Conservation (phyloP, 1,140 invertebrate genomes). For the Bombus pascuorum region DNA sequence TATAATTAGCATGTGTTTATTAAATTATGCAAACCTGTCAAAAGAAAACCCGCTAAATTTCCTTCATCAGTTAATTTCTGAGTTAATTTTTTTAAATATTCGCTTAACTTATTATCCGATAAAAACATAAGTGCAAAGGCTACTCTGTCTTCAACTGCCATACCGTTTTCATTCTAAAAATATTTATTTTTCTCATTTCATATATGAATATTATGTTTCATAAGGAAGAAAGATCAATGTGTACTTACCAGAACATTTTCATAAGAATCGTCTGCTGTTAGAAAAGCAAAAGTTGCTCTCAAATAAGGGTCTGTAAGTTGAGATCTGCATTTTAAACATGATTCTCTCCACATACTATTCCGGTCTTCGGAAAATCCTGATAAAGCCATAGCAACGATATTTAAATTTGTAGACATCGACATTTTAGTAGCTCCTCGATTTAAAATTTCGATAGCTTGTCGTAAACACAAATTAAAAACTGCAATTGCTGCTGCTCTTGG, state of each 20-base stretch:
- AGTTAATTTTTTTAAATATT: constrained; percentile 89
- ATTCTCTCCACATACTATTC: constrained; percentile 91
- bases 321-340: constrained; percentile 87
- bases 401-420: constrained; percentile 76
- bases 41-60: constrained; percentile 92
- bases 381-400: constrained; percentile 94
- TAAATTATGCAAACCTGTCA: constrained; percentile 85
- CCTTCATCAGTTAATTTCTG: constrained; percentile 89
- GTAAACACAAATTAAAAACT: constrained; percentile 93
- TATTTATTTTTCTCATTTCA: constrained; percentile 34
- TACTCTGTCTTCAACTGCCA: constrained; percentile 93
- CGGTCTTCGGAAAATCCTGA: constrained; percentile 93
- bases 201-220: neutral
- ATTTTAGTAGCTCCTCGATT: constrained; percentile 85
- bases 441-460: constrained; percentile 92
- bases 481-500: constrained; percentile 94
- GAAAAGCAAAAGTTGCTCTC: constrained; percentile 94
- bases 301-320: constrained; percentile 94
- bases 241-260: constrained; percentile 90
- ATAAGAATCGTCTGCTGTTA: constrained; percentile 92
- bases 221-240: neutral
- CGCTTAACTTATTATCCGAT: constrained; percentile 89
- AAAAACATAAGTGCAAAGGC: constrained; percentile 97
- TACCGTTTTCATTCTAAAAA: constrained; percentile 89
- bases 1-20: constrained; percentile 26